These are phyloP conservation scores for Sminthurinus aureus DNA, from an alignment of 2,888 invertebrate genomes.

Conservation along the genomic window DNA sequence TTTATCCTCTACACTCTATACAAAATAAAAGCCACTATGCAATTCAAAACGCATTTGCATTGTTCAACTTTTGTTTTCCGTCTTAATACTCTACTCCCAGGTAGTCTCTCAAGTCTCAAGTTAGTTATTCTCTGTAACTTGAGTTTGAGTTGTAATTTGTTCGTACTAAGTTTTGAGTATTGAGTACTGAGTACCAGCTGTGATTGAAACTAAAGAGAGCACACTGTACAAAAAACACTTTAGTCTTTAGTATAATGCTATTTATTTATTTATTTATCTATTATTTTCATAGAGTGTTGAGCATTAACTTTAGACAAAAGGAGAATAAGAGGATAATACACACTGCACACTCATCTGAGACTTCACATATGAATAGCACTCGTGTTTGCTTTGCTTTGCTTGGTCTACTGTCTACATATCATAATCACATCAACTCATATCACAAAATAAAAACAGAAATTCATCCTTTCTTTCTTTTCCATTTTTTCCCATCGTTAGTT, in stretches of 20 bases:
- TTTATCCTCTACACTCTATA: no score
- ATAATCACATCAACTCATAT: background rate
- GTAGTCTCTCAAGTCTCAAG: no score
- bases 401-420: no score
- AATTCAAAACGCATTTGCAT: background rate
- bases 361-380: background rate
- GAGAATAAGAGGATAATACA: background rate
- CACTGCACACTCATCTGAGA: background rate
- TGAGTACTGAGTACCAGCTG: background rate
- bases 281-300: background rate
- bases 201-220: background rate
- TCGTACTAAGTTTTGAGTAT: no score
- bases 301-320: background rate
- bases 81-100: no score
- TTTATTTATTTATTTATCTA: background rate
- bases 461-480: background rate
- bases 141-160: no score
- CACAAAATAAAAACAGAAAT: constrained; percentile 31
- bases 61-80: constrained; percentile 2
- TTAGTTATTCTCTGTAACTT: no score
- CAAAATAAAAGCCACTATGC: no score
- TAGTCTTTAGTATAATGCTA: background rate
- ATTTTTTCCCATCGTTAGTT: constrained; percentile 37
- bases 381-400: no score
- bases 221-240: background rate